Evolutionary conservation across 2,797 vertebrate species (phyloP).

Genomic region (Molossus alvarezi): DNA sequence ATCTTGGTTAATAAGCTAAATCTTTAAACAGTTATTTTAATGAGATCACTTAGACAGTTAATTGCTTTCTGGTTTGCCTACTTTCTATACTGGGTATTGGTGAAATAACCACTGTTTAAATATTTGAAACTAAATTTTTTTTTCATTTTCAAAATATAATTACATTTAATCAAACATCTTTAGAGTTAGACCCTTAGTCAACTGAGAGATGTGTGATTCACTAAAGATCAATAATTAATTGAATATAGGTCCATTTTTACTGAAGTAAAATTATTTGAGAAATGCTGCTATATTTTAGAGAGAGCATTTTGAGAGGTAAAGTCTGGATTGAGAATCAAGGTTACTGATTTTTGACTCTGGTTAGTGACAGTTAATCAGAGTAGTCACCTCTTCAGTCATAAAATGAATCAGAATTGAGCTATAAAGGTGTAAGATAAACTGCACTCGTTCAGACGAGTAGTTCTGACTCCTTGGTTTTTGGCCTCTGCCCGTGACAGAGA

Average conservation of each 20-base stretch:
- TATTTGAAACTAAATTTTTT: constrained; percentile 22
- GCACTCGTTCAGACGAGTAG: not conserved
- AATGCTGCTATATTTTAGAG: constrained; percentile 40
- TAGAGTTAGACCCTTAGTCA: constrained; percentile 50
- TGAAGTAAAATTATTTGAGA: constrained; percentile 34
- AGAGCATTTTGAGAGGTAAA: not conserved
- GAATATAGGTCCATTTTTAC: constrained; percentile 31
- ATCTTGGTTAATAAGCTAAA: not conserved
- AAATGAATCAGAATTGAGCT: constrained; percentile 27
- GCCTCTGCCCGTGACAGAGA: not conserved
- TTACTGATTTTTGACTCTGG: constrained; percentile 2
- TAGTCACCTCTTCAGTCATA: not conserved
- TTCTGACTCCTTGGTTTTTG: not conserved
- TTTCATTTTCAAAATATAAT: constrained; percentile 28
- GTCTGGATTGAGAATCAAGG: not conserved
- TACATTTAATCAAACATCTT: constrained; percentile 69
- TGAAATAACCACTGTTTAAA: constrained; percentile 36
- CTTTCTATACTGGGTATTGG: not conserved
- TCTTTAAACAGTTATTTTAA: constrained; percentile 59
- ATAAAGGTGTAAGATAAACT: not conserved
- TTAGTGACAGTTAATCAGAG: not conserved
- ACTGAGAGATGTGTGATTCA: constrained; percentile 45
- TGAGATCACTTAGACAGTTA: not conserved
- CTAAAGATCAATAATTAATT: constrained; percentile 57
- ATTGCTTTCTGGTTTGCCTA: constrained; percentile 59